Conservation (phyloP, 2,888 invertebrate genomes). For the Caradrina kadenii region DNA sequence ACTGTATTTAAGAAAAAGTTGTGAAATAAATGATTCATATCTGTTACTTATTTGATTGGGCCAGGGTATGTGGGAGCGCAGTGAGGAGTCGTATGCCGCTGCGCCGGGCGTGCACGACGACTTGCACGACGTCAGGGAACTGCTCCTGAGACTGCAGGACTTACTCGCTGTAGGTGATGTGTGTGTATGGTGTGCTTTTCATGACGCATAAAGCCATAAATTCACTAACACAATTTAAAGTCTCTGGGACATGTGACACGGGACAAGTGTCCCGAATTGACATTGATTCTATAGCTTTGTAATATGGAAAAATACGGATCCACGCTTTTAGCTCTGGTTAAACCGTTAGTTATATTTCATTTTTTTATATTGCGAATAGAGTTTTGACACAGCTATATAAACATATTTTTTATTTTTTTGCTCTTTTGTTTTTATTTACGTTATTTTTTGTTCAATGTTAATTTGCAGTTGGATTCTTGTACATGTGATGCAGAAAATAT, state of each 20-base stretch:
- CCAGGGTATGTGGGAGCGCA: slow-evolving; percentile 83
- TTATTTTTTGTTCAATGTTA: slow-evolving; percentile 38
- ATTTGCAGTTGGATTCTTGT: slow-evolving; percentile 74
- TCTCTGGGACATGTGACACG: too few species aligned
- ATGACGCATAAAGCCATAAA: neutral
- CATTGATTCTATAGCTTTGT: too few species aligned
- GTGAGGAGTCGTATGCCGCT: slow-evolving; percentile 69
- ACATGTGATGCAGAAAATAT: slow-evolving; percentile 79
- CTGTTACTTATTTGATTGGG: slow-evolving; percentile 40
- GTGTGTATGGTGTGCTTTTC: slow-evolving; percentile 7
- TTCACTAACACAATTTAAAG: neutral
- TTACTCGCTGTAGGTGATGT: slow-evolving; percentile 77
- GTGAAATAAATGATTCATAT: slow-evolving; percentile 11
- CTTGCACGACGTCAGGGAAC: slow-evolving; percentile 76
- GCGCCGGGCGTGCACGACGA: slow-evolving; percentile 76
- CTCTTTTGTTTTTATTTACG: slow-evolving; percentile 4
- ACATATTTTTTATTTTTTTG: neutral
- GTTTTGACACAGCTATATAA: neutral
- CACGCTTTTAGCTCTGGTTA: too few species aligned
- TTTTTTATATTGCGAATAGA: too few species aligned
- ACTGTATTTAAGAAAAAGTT: neutral
- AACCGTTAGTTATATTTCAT: too few species aligned
- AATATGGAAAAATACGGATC: too few species aligned
- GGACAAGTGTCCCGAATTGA: too few species aligned
- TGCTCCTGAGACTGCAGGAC: slow-evolving; percentile 75